Base-by-base conservation (phyloP, 2,888 invertebrate genomes). In the Homarus gammarus region DNA sequence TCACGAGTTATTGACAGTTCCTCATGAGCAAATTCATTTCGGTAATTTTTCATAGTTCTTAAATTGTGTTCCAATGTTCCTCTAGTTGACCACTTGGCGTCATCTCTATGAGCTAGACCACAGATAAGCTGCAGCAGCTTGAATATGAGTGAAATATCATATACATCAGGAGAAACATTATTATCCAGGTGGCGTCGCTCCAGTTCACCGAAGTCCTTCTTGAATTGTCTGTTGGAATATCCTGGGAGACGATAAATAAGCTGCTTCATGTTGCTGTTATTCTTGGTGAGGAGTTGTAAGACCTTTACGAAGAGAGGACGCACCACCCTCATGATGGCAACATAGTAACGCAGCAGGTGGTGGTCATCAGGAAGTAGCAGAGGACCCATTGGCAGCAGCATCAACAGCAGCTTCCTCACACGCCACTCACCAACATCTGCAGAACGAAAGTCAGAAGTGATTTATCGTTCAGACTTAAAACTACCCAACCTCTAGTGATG, bases 11-110 rank as follows among this genome's bases (percentile, higher is more conserved):
- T 10, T 27, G 61, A 44, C 18, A 68, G 5, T 10, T 82, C 82
- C 36, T 68, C 68, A 61, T 82, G 82, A n/a, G 68, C 82, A 22
- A 61, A 12, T 10, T 33, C 38, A 64, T 82, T 82, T 8, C 82
- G 18, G n/a, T 82, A 40, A 36, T 82, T 36, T 40, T 82, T 82
- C 64, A 82, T 5, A 12, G 8, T 27, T 64, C 8, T 36, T 40
- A 82, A n/a, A 31, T 36, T 38, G 38, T 82, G 38, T 68, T 82
- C 82, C 40, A 82, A 31, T n/a, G 82, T 68, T 12, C 68, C 82
- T 38, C 68, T 64, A 10, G 82, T 64, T 0, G 40, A 61, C 82
- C 82, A 82, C 0, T 36, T 68, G 18, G 40, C 22, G 27, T 82
- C 38, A 33, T 82, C 38, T n/a, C 22, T 36, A 2, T 8, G n/a